Evolutionary conservation across 2,888 invertebrate species (phyloP).

Genomic region (Hirudinaria manillensis): DNA sequence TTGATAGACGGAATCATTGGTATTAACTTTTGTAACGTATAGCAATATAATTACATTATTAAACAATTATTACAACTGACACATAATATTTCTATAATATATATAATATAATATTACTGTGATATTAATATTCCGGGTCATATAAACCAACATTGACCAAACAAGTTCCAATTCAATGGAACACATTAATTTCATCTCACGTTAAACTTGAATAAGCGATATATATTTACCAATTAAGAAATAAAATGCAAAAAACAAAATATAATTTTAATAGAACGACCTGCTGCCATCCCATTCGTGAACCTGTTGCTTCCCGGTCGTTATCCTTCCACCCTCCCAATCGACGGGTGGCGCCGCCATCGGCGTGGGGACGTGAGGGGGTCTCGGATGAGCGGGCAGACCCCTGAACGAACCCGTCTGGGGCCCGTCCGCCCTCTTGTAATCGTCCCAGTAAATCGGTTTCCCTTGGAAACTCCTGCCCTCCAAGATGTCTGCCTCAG

Average conservation of each 20-base stretch:
- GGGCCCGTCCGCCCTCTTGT: background rate
- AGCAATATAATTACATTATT: no score
- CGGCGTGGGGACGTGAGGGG: background rate
- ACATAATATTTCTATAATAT: no score
- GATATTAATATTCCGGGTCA: no score
- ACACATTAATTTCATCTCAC: no score
- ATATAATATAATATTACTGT: no score
- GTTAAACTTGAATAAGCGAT: no score
- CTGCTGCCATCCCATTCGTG: conserved; percentile 24
- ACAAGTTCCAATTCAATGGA: no score
- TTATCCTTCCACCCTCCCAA: conserved; percentile 6
- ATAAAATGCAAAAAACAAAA: background rate
- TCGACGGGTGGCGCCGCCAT: background rate
- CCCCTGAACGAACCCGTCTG: background rate
- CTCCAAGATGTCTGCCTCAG: conserved; percentile 13
- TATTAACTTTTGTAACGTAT: no score
- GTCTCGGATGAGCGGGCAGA: background rate
- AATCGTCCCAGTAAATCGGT: conserved; percentile 8
- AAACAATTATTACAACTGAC: no score
- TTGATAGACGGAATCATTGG: no score
- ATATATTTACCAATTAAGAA: background rate
- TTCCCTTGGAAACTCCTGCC: conserved; percentile 18
- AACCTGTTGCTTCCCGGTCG: background rate
- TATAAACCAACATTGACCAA: no score
- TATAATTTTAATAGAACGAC: no score